Evolutionary conservation across 1,140 invertebrate species (phyloP), one percentile per base, ranked within the genome.

Genomic region (Apis cerana): DNA sequence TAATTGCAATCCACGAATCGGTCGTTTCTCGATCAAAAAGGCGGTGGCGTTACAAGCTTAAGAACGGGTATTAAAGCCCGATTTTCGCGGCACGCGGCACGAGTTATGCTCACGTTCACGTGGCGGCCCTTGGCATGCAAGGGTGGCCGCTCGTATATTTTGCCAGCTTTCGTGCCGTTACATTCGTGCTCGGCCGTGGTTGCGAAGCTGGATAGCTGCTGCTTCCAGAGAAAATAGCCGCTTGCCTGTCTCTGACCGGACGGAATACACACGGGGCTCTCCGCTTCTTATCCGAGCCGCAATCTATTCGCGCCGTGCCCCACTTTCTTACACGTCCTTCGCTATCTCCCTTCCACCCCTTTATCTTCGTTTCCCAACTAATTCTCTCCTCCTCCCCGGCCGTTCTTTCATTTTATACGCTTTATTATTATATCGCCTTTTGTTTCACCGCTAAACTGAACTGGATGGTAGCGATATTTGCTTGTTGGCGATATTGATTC

Each of bases 101-200:
- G 78, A 88, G 85, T 77, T 62, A 59, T 76, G 68, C 77, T 88
- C 84, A 81, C 80, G 86, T 82, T 82, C 69, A 58, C 79, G 71
- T 80, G 82, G 82, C 33, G 33, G 33, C 88, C 78, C 68, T 89
- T 89, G 85, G 79, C 88, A 82, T 89, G 88, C 84, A 82, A 89
- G 75, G 70, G 69, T 72, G 27, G 64, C 59, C 67, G 82, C 70
- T 89, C 87, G 76, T 89, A 89, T 85, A 89, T 89, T 87, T 89
- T 79, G 78, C 85, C 79, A 80, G 71, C 71, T 84, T 85, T 85
- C 88, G 85, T 89, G 87, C 85, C 77, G 84, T 86, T 89, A 82
- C 81, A 54, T 80, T 85, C 78, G 86, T 88, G 70, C 58, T 54
- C 64, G 70, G 52, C 61, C 50, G 84, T 56, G 75, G 61, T 70